Conservation (phyloP, 1,140 invertebrate species). For the Drosophila subpulchrella region DNA sequence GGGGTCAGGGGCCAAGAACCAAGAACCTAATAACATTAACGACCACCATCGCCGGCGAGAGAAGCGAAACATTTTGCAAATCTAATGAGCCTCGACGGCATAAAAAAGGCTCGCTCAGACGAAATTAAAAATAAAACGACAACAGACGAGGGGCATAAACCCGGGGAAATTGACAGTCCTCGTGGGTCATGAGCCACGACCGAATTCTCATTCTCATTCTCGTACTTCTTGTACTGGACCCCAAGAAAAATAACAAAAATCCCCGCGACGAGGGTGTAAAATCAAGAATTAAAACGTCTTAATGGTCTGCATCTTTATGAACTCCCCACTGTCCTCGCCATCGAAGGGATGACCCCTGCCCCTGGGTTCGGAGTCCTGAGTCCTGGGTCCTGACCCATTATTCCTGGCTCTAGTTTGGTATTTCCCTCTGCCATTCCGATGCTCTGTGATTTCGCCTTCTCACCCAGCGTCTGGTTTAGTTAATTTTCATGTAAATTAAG, state of each 20-base stretch:
- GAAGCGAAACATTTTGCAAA: slow-evolving; percentile 78
- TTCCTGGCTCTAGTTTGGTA: slow-evolving; percentile 12
- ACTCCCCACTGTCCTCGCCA: slow-evolving; percentile 30
- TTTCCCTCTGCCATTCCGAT: slow-evolving; percentile 14
- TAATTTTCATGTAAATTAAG: slow-evolving; percentile 83
- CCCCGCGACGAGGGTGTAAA: slow-evolving; percentile 69
- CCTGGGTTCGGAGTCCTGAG: background rate
- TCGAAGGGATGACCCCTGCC: slow-evolving; percentile 19
- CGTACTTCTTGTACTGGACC: slow-evolving; percentile 5
- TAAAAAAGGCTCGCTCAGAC: slow-evolving; percentile 68
- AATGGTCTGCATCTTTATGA: slow-evolving; percentile 77
- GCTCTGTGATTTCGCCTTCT: slow-evolving; percentile 53
- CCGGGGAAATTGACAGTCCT: slow-evolving; percentile 67
- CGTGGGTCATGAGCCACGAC: slow-evolving; percentile 54
- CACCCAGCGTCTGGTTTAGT: slow-evolving; percentile 45
- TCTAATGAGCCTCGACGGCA: slow-evolving; percentile 84
- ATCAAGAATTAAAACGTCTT: slow-evolving; percentile 83
- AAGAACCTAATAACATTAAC: slow-evolving; percentile 79
- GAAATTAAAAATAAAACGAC: slow-evolving; percentile 70
- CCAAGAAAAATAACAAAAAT: slow-evolving; percentile 8
- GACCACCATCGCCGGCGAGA: slow-evolving; percentile 51
- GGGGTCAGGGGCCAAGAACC: slow-evolving; percentile 5
- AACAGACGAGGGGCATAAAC: slow-evolving; percentile 49
- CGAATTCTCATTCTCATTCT: slow-evolving; percentile 6
- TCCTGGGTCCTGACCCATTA: slow-evolving; percentile 22